Evolutionary conservation across 2,113 vertebrate genomes (phyloP).

Genomic region (Rutilus rutilus): DNA sequence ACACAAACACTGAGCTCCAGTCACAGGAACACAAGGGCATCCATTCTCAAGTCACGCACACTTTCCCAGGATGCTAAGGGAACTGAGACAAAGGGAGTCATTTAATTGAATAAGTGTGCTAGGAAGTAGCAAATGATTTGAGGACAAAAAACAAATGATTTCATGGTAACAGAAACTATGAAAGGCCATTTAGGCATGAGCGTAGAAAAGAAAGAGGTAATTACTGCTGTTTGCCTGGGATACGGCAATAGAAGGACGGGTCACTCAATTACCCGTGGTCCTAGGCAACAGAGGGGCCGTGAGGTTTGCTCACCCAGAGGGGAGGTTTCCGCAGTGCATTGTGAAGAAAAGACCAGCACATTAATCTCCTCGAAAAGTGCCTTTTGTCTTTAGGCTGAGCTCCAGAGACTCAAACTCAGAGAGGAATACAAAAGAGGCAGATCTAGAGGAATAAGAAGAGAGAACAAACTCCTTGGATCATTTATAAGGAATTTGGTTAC

Average conservation of each 20-base stretch:
- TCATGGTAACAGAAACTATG: conserved; percentile 64
- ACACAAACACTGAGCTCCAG: conserved; percentile 41
- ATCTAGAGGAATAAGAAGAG: not conserved
- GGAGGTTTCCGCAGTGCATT: conserved; percentile 64
- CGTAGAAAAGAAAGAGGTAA: conserved; percentile 64
- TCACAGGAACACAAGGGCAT: conserved; percentile 35
- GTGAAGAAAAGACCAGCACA: conserved; percentile 57
- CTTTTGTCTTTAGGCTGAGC: conserved; percentile 44
- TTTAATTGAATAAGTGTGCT: conserved; percentile 55
- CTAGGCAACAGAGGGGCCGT: conserved; percentile 61
- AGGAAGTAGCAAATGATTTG: conserved; percentile 67
- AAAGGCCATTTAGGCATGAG: conserved; percentile 57
- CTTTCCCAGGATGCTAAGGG: conserved; percentile 54
- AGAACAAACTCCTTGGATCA: not conserved
- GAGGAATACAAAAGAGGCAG: conserved; percentile 39
- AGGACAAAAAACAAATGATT: conserved; percentile 67
- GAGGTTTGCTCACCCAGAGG: conserved; percentile 60
- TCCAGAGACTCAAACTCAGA: conserved; percentile 37
- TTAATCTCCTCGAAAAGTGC: conserved; percentile 59
- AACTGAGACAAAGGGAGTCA: conserved; percentile 56
- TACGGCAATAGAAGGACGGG: conserved; percentile 60
- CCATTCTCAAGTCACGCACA: conserved; percentile 48
- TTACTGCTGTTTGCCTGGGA: conserved; percentile 70
- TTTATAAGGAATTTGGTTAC: not conserved
- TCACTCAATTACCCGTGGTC: conserved; percentile 60